Percentiles rank a stretch among this genome's conserved stretches.
phyloP scores from a whole-genome alignment of 1,140 invertebrate species.

The Drosophila serrata region DNA sequence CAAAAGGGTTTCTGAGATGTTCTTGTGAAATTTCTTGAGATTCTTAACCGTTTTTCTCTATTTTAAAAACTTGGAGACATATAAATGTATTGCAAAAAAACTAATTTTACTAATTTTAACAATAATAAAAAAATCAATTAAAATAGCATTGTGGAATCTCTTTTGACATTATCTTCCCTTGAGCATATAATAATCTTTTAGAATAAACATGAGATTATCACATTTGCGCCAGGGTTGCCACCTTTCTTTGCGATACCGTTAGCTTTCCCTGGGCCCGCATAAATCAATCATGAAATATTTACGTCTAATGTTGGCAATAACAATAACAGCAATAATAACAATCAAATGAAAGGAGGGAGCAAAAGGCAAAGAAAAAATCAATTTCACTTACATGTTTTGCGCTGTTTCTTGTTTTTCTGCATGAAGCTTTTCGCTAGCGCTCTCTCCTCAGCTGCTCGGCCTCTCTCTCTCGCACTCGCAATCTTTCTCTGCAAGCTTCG shows the following conservation, averaged over 20 bases:
- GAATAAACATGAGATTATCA: constrained; percentile 5
- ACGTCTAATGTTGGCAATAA: constrained; percentile 30
- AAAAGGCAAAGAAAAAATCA: constrained; percentile 56
- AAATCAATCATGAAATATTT: constrained; percentile 56
- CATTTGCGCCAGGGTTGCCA: constrained; percentile 9
- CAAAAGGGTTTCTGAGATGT: background rate
- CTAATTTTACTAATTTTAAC: no score
- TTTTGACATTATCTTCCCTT: background rate
- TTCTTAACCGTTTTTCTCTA: background rate
- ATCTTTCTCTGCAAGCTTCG: constrained; percentile 26
- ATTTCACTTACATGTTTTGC: constrained; percentile 79
- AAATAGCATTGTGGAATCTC: no score
- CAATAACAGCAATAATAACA: constrained; percentile 51
- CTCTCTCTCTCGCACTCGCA: constrained; percentile 4
- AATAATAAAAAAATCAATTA: no score
- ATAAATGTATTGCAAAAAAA: background rate
- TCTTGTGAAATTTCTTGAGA: background rate
- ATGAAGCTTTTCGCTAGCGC: constrained; percentile 59
- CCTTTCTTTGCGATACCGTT: constrained; percentile 1
- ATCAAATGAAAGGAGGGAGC: constrained; percentile 10
- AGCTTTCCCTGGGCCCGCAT: constrained; percentile 38
- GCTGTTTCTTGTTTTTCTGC: constrained; percentile 73
- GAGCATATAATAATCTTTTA: background rate
- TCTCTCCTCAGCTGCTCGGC: constrained; percentile 1
- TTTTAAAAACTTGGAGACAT: background rate